A percentile compares a stretch with the other conserved stretches of the same genome.
Conservation (phyloP, 2,797 vertebrate genomes). For the Acrossocheilus fasciatus region DNA sequence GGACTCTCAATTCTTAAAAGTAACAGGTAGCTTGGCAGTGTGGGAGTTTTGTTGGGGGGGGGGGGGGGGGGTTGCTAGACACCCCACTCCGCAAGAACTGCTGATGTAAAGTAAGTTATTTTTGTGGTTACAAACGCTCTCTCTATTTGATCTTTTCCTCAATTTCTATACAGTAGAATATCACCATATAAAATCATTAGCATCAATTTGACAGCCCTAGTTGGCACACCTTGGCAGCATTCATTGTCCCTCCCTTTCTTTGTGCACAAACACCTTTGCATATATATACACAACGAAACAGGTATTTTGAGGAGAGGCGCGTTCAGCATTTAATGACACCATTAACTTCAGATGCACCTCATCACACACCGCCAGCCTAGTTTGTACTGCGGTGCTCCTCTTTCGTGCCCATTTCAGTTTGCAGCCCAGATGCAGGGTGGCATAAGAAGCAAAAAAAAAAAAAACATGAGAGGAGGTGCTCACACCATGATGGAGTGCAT, state of each 20-base stretch:
- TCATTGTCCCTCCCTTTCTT: not conserved
- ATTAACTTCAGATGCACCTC: constrained; percentile 20
- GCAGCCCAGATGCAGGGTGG: not conserved
- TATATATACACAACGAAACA: not conserved
- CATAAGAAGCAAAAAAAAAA: not conserved
- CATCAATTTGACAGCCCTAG: too few species aligned
- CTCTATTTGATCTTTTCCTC: not conserved
- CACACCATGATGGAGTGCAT: not conserved
- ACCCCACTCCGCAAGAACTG: not conserved
- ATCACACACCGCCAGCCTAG: constrained; percentile 1
- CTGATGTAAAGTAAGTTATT: not conserved
- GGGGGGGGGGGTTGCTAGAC: not conserved
- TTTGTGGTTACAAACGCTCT: not conserved
- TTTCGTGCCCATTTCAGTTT: not conserved
- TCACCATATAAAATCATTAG: not conserved
- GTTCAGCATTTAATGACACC: constrained; percentile 19
- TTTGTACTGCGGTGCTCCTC: not conserved
- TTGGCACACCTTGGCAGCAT: not conserved
- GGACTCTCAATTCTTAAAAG: not conserved
- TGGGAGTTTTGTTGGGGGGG: not conserved
- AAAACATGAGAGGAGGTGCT: not conserved
- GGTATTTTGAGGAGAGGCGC: not conserved
- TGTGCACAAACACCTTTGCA: not conserved
- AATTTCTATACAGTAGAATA: not conserved
- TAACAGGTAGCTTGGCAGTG: not conserved